A percentile compares a stretch with the other conserved stretches of the same genome.
These are phyloP conservation scores for Procambarus clarkii DNA, from an alignment of 1,140 invertebrate species.

Conservation along the genomic window DNA sequence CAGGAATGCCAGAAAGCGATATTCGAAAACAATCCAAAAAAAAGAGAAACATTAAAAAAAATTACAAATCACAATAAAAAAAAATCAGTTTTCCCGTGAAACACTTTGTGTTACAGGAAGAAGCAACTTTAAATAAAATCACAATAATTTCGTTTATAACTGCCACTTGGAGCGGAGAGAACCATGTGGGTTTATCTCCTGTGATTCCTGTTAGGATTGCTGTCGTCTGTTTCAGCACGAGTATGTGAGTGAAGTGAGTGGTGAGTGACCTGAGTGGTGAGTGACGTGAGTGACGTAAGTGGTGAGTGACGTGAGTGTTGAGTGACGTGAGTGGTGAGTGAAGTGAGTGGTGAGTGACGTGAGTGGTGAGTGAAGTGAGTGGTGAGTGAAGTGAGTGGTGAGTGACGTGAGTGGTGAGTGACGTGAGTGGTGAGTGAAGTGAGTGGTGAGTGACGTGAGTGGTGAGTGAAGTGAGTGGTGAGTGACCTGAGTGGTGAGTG, in stretches of 20 bases:
- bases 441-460: not conserved
- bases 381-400: not conserved
- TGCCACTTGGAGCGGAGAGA: constrained; percentile 20
- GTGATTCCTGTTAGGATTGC: not conserved
- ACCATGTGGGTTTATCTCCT: constrained; percentile 14
- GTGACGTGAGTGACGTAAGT: not conserved
- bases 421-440: not conserved
- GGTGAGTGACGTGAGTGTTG: not conserved
- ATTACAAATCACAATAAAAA: not conserved
- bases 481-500: not conserved
- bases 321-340: not conserved
- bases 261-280: not conserved
- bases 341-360: not conserved
- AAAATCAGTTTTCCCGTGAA: not conserved
- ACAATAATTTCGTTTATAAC: constrained; percentile 42
- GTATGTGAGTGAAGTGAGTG: not conserved
- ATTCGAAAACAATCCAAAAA: not conserved
- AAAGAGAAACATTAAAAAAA: not conserved
- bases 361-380: not conserved
- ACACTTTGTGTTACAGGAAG: not conserved
- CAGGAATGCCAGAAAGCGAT: not conserved
- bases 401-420: not conserved
- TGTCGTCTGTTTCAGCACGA: not conserved
- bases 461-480: not conserved
- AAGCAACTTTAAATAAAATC: constrained; percentile 48